Conservation (phyloP, 2,113 vertebrate species). For the Anser cygnoides region DNA sequence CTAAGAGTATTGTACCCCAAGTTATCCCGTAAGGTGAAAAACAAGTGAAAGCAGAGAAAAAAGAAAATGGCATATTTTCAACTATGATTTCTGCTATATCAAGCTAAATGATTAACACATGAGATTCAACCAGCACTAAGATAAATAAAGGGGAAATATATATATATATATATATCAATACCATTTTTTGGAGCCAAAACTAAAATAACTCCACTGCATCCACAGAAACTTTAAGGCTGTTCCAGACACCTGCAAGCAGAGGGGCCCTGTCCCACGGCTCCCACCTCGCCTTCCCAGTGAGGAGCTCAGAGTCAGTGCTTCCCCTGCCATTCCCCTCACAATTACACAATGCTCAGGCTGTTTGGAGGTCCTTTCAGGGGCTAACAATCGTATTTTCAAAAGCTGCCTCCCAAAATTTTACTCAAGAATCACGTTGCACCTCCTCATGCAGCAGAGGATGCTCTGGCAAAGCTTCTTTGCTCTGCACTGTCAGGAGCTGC, state of each 20-base stretch:
- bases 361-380: neutral
- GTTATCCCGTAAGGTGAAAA: neutral
- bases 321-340: neutral
- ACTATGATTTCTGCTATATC: neutral
- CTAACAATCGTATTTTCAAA: neutral
- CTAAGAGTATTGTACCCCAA: neutral
- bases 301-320: accelerated
- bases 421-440: neutral
- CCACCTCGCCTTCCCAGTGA: neutral
- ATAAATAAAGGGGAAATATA: neutral
- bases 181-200: neutral
- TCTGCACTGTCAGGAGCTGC: neutral
- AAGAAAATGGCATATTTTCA: accelerated
- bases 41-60: neutral
- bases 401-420: neutral
- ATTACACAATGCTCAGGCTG: neutral
- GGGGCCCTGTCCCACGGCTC: neutral
- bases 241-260: too few species aligned
- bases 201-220: neutral
- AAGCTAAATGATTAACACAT: neutral
- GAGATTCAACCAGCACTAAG: neutral
- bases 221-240: neutral
- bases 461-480: neutral
- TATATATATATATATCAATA: too few species aligned
- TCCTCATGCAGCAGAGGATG: neutral